Conservation (phyloP, 1,140 invertebrate species). For the Oncopeltus fasciatus region DNA sequence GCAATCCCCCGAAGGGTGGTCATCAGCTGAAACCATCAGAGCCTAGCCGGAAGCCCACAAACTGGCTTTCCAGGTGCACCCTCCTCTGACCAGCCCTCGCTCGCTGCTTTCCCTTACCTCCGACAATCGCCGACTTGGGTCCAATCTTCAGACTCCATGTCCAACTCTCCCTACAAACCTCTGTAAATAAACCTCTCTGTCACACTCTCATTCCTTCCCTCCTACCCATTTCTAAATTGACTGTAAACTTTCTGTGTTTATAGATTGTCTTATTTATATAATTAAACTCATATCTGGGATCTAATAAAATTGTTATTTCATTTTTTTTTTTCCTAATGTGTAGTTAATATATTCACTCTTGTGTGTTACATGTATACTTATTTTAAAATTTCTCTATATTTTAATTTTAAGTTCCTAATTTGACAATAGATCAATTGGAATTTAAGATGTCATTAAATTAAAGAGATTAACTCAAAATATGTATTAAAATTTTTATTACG, state of each 20-base stretch:
- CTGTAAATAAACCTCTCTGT: conserved; percentile 1
- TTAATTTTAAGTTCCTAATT: neutral
- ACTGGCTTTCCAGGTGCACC: conserved; percentile 55
- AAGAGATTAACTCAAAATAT: neutral
- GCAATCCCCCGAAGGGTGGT: conserved; percentile 60
- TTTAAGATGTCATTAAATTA: neutral
- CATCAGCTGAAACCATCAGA: conserved; percentile 54
- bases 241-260: no score
- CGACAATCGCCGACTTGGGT: neutral
- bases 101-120: neutral
- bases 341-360: neutral
- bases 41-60: conserved; percentile 53
- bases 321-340: no score
- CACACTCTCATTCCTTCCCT: neutral
- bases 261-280: no score
- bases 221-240: conserved; percentile 5
- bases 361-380: neutral
- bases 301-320: no score
- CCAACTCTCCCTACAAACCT: neutral
- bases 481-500: neutral
- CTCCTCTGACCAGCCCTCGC: conserved; percentile 48
- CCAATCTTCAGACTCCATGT: neutral
- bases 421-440: neutral
- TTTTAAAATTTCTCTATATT: no score
- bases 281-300: no score